Evolutionary conservation across 2,797 vertebrate genomes (phyloP).

Genomic region (Pitangus sulphuratus): DNA sequence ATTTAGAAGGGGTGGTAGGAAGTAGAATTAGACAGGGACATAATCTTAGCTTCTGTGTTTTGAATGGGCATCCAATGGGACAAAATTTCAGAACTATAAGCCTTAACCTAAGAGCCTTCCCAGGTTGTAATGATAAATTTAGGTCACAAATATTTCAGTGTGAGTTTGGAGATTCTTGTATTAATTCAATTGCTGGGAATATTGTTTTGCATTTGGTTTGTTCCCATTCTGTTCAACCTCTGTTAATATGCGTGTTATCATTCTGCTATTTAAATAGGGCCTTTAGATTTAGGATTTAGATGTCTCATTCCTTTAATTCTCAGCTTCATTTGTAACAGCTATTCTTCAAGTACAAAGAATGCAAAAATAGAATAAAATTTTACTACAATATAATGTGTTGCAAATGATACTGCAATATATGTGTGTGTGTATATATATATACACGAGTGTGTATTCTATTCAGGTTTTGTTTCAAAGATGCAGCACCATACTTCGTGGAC

Average conservation of each 20-base stretch:
- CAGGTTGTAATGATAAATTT: background rate
- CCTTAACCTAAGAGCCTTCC: background rate
- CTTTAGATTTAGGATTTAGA: background rate
- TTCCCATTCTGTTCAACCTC: background rate
- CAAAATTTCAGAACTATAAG: background rate
- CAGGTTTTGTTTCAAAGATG: too few species aligned
- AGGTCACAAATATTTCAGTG: background rate
- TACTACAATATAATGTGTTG: background rate
- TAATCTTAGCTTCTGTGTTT: background rate
- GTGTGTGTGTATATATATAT: too few species aligned
- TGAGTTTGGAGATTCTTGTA: background rate
- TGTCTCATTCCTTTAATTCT: background rate
- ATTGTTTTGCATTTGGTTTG: background rate
- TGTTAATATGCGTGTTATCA: background rate
- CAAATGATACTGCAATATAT: background rate
- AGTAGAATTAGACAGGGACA: background rate
- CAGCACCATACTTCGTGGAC: background rate
- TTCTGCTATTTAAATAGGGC: background rate
- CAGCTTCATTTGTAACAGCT: background rate
- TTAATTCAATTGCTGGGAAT: background rate
- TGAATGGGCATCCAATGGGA: background rate
- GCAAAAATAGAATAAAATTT: background rate
- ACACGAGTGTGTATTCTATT: too few species aligned
- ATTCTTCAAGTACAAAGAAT: background rate
- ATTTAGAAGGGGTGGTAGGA: background rate